phyloP scores from a whole-genome alignment of 2,888 invertebrate genomes.

The Rosalia funebris region DNA sequence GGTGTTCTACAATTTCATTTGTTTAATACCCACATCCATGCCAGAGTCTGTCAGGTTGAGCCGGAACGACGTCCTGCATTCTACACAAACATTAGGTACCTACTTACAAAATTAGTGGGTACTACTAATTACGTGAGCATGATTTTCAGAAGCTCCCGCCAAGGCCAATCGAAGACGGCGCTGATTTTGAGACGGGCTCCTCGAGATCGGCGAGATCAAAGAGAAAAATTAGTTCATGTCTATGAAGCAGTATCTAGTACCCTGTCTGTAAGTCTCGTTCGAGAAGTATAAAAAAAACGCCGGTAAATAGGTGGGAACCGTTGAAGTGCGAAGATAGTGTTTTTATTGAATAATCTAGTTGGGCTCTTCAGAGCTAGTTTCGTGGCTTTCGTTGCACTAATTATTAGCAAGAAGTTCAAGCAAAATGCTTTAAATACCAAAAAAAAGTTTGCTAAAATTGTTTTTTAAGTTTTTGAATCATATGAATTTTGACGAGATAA shows the following conservation, averaged over 20 bases:
- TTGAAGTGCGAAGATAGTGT: neutral
- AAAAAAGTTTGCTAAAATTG: too few relatives aligned
- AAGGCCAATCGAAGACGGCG: conserved; percentile 9
- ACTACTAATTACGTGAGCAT: conserved; percentile 17
- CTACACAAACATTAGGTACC: neutral
- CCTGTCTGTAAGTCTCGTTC: neutral
- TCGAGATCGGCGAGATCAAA: conserved; percentile 22
- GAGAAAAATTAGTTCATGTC: conserved; percentile 12
- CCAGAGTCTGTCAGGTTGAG: too few relatives aligned
- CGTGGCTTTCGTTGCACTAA: too few relatives aligned
- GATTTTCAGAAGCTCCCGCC: conserved; percentile 19
- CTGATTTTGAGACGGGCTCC: conserved; percentile 16
- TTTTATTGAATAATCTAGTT: neutral
- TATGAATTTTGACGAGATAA: too few relatives aligned
- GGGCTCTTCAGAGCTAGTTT: neutral
- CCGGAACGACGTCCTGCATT: too few relatives aligned
- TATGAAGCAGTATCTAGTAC: neutral
- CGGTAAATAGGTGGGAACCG: neutral
- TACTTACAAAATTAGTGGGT: conserved; percentile 6
- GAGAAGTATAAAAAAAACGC: neutral
- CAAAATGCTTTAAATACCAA: too few relatives aligned
- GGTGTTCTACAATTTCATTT: too few relatives aligned
- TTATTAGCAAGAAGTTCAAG: too few relatives aligned
- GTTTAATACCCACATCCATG: too few relatives aligned
- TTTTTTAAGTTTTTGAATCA: too few relatives aligned